A percentile compares a stretch with the other conserved stretches of the same genome.
Evolutionary conservation across 2,888 invertebrate genomes (phyloP).

Genomic region (Spialia ferax): DNA sequence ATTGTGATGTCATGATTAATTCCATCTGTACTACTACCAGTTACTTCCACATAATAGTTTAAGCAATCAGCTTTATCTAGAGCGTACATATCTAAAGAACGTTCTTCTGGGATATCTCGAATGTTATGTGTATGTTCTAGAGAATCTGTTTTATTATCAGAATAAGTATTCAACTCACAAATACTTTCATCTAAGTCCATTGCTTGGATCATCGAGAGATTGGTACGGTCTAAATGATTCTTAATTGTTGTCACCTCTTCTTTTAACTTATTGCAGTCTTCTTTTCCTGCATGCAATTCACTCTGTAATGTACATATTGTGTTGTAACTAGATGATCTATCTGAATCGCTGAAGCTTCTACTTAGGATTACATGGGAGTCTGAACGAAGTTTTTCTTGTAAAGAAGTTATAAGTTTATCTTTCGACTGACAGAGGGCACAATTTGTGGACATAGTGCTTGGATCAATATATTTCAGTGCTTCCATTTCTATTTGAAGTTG

Average conservation of each 20-base stretch:
- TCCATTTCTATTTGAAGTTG: constrained; percentile 52
- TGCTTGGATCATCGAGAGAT: constrained; percentile 60
- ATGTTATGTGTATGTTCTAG: constrained; percentile 53
- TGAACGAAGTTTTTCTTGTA: constrained; percentile 49
- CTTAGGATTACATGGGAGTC: constrained; percentile 61
- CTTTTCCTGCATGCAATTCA: constrained; percentile 72
- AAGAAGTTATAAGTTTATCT: constrained; percentile 53
- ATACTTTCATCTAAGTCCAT: constrained; percentile 74
- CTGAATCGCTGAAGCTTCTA: constrained; percentile 73
- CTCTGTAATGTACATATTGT: constrained; percentile 76
- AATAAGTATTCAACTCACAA: constrained; percentile 57
- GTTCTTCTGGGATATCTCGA: constrained; percentile 62
- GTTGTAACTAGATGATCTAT: constrained; percentile 68
- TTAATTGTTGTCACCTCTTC: constrained; percentile 78
- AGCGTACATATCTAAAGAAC: constrained; percentile 56
- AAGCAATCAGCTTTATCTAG: constrained; percentile 70
- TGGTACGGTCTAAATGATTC: constrained; percentile 70
- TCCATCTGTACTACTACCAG: constrained; percentile 57
- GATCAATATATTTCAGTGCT: constrained; percentile 41
- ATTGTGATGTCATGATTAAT: constrained; percentile 61
- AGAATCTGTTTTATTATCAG: constrained; percentile 53
- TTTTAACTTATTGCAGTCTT: constrained; percentile 76
- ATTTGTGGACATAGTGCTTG: constrained; percentile 26
- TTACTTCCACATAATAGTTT: constrained; percentile 67
- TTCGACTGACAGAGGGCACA: constrained; percentile 60